A percentile compares a stretch with the other conserved stretches of the same genome.
These are phyloP conservation scores for Leistus spinibarbis DNA, from an alignment of 2,888 invertebrate genomes.

Conservation along the genomic window DNA sequence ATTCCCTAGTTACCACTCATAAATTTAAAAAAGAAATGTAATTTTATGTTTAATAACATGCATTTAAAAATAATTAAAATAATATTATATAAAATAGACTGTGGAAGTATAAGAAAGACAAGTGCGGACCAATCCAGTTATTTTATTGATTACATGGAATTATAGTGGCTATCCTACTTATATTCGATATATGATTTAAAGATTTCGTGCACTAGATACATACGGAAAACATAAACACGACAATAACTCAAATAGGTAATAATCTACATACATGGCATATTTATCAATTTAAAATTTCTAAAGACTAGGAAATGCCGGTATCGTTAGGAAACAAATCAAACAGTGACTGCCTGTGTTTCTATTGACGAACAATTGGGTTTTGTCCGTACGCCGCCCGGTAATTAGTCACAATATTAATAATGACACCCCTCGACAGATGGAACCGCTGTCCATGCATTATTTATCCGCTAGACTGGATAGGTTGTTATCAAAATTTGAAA, in stretches of 20 bases:
- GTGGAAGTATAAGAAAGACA: no score
- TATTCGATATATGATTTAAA: no score
- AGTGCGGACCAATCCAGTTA: no score
- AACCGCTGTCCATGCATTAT: constrained; percentile 18
- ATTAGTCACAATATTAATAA: constrained; percentile 29
- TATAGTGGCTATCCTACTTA: no score
- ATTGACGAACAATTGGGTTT: constrained; percentile 2
- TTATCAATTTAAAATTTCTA: background rate
- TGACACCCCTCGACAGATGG: constrained; percentile 26
- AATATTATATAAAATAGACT: no score
- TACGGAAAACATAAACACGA: no score
- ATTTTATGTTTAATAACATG: no score
- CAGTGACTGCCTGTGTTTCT: background rate
- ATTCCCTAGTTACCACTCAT: no score
- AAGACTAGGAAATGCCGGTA: background rate
- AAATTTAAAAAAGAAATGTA: no score
- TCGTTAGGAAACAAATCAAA: background rate
- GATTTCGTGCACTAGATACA: no score
- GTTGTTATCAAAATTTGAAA: constrained; percentile 29
- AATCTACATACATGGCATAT: background rate
- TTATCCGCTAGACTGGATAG: constrained; percentile 11
- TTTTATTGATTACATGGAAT: no score
- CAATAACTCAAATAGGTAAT: background rate
- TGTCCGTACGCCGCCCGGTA: background rate
- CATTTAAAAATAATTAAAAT: no score